Evolutionary conservation across 2,797 vertebrate species (phyloP).

Genomic region (Anabacerthia variegaticeps): DNA sequence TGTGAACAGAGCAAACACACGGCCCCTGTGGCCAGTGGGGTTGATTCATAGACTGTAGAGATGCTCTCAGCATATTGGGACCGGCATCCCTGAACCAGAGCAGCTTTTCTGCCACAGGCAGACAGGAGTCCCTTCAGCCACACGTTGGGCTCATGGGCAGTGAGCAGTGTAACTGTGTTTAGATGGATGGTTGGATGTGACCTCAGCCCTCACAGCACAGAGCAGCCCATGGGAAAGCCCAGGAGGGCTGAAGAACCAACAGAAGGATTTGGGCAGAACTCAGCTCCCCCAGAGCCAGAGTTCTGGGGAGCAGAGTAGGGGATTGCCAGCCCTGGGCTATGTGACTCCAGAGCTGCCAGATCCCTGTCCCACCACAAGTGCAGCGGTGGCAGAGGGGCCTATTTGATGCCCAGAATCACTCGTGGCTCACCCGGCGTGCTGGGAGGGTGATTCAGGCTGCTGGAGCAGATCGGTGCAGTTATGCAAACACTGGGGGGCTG

Average conservation of each 20-base stretch:
- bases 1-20: accelerated
- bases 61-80: background rate
- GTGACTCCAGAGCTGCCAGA: accelerated
- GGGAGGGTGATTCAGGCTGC: background rate
- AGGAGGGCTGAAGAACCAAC: background rate
- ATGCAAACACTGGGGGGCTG: background rate
- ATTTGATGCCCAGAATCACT: background rate
- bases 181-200: accelerated
- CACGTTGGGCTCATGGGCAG: accelerated
- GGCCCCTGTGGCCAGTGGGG: accelerated
- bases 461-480: background rate
- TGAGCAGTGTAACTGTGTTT: background rate
- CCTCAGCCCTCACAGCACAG: accelerated
- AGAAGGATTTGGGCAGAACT: background rate
- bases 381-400: accelerated
- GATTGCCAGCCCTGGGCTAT: background rate
- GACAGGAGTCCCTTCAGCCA: background rate
- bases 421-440: accelerated
- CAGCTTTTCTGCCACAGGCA: background rate
- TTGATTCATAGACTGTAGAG: background rate
- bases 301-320: background rate
- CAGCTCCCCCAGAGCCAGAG: background rate
- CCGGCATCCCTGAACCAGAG: background rate
- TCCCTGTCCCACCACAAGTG: background rate
- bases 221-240: background rate